phyloP scores from a whole-genome alignment of 2,797 vertebrate genomes.

The Micropoecilia bifurca region DNA sequence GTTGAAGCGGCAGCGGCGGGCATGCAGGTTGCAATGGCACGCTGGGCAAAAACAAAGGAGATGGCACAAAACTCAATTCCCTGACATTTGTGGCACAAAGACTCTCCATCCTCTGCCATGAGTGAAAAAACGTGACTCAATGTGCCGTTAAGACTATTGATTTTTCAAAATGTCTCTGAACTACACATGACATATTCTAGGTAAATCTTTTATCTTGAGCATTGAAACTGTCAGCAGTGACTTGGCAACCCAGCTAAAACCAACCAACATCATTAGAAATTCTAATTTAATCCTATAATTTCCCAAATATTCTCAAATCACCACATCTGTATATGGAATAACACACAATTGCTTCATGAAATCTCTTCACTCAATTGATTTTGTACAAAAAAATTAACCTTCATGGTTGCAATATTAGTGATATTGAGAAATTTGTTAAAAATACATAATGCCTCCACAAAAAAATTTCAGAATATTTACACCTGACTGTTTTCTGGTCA shows the following conservation, averaged over 20 bases:
- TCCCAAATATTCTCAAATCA: too few species aligned
- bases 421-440: too few species aligned
- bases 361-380: too few species aligned
- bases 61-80: slow-evolving; percentile 1
- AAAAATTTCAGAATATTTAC: too few species aligned
- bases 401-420: too few species aligned
- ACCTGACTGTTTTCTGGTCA: too few species aligned
- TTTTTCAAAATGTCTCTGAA: background rate
- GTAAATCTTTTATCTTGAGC: background rate
- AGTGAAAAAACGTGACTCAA: background rate
- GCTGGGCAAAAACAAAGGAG: slow-evolving; percentile 72
- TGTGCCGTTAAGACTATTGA: background rate
- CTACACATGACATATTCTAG: background rate
- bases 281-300: too few species aligned
- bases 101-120: background rate
- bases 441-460: too few species aligned
- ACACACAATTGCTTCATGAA: too few species aligned
- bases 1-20: slow-evolving; percentile 97
- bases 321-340: too few species aligned
- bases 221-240: slow-evolving; percentile 55
- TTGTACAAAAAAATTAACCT: too few species aligned
- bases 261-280: too few species aligned
- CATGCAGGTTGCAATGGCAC: slow-evolving; percentile 97
- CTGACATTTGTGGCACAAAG: background rate
- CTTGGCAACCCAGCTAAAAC: background rate